phyloP scores from a whole-genome alignment of 2,888 invertebrate species.

The Nephrocerus scutellatus region DNA sequence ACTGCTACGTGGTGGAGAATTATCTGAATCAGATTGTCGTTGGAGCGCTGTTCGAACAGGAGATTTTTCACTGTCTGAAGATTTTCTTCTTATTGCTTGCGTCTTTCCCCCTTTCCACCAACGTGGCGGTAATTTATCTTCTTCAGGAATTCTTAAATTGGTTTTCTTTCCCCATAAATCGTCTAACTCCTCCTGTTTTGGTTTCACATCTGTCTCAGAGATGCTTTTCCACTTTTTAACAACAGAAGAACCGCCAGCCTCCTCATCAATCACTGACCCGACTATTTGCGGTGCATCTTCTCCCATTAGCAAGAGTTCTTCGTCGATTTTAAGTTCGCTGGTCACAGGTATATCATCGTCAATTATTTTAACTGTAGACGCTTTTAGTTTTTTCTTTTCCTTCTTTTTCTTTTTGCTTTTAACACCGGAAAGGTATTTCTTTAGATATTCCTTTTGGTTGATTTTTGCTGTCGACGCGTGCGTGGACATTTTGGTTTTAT shows the following conservation, averaged over 20 bases:
- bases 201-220: conserved; percentile 18
- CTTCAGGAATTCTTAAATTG: conserved; percentile 13
- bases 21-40: too few species aligned
- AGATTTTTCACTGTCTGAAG: too few species aligned
- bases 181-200: conserved; percentile 12
- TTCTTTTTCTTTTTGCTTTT: conserved; percentile 57
- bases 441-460: conserved; percentile 71
- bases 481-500: conserved; percentile 28
- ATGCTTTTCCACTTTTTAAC: conserved; percentile 43
- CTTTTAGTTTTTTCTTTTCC: conserved; percentile 58
- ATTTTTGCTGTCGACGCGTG: conserved; percentile 42
- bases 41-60: too few species aligned
- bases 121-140: conserved; percentile 24
- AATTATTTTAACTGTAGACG: conserved; percentile 61
- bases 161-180: conserved; percentile 33
- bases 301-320: conserved; percentile 61
- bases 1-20: too few species aligned
- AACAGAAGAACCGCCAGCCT: conserved; percentile 56
- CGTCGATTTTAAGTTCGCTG: conserved; percentile 42
- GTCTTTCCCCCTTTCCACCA: too few species aligned
- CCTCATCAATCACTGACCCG: conserved; percentile 75
- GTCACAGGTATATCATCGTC: conserved; percentile 72
- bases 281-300: conserved; percentile 90
- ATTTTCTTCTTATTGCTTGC: too few species aligned
- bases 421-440: conserved; percentile 65